Conservation (phyloP, 2,113 vertebrate genomes). For the Labrus mixtus region DNA sequence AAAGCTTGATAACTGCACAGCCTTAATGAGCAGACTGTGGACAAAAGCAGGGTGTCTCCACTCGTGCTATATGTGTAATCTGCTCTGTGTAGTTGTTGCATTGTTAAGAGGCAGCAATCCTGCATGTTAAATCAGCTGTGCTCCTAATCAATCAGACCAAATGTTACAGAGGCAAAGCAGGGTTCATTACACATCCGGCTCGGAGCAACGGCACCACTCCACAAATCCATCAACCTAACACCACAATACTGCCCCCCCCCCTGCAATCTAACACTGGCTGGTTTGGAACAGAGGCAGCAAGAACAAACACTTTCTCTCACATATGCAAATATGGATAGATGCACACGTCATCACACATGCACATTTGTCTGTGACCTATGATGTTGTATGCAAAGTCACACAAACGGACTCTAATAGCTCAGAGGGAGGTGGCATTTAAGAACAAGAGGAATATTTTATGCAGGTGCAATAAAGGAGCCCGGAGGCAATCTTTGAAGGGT, state of each 20-base stretch:
- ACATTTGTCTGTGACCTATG: constrained; percentile 47
- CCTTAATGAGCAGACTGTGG: constrained; percentile 33
- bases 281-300: constrained; percentile 16
- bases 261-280: constrained; percentile 38
- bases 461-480: constrained; percentile 38
- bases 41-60: constrained; percentile 35
- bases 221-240: constrained; percentile 73
- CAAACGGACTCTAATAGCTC: constrained; percentile 42
- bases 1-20: constrained; percentile 34
- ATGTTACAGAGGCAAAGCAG: constrained; percentile 68
- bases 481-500: constrained; percentile 61
- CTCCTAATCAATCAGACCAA: constrained; percentile 79
- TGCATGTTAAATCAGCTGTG: constrained; percentile 71
- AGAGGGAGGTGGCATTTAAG: constrained; percentile 46
- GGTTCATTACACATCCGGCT: constrained; percentile 77
- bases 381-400: constrained; percentile 62
- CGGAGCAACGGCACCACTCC: constrained; percentile 55
- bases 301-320: constrained; percentile 28
- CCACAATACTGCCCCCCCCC: constrained; percentile 6
- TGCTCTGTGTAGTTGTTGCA: constrained; percentile 50
- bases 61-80: constrained; percentile 35
- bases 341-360: neutral
- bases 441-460: constrained; percentile 45
- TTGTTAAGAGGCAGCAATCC: constrained; percentile 60
- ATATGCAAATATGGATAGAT: constrained; percentile 21